A percentile compares a stretch with the other conserved stretches of the same genome.
Evolutionary conservation across 2,888 invertebrate genomes (phyloP).

Genomic region (Xanthorhoe designata): DNA sequence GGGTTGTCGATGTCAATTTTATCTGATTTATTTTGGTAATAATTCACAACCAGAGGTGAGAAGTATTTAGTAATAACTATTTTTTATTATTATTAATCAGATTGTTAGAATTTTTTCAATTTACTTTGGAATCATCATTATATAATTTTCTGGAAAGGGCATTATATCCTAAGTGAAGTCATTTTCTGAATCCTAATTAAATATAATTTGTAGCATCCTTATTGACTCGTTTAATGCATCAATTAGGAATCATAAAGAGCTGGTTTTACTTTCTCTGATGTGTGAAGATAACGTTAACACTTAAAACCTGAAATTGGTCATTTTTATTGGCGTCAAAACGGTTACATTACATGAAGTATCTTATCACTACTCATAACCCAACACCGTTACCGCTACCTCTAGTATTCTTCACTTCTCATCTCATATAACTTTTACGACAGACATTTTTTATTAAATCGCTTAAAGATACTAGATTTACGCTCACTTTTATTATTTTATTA

Average conservation of each 20-base stretch:
- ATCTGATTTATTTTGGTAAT: not conserved
- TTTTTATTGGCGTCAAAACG: not conserved
- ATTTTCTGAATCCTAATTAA: not conserved
- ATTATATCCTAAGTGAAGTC: not conserved
- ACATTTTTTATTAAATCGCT: slow-evolving; percentile 32
- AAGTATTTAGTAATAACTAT: not conserved
- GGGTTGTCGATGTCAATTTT: slow-evolving; percentile 50
- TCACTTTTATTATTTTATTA: slow-evolving; percentile 35
- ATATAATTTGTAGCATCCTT: not conserved
- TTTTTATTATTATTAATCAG: not conserved
- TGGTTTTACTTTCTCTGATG: not conserved
- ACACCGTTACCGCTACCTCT: slow-evolving; percentile 3
- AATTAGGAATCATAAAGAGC: not conserved
- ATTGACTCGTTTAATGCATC: not conserved
- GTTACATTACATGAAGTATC: not conserved
- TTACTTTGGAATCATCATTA: not conserved
- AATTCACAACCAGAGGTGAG: not conserved
- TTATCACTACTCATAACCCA: slow-evolving; percentile 2
- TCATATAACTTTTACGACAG: slow-evolving; percentile 31
- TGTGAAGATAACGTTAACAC: not conserved
- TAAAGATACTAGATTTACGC: slow-evolving; percentile 32
- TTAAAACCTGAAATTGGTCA: not conserved
- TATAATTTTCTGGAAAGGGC: not conserved
- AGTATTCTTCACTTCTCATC: slow-evolving; percentile 12
- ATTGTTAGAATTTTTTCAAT: not conserved